phyloP scores from a whole-genome alignment of 2,888 invertebrate genomes.

The Caenorhabditis doughertyi region DNA sequence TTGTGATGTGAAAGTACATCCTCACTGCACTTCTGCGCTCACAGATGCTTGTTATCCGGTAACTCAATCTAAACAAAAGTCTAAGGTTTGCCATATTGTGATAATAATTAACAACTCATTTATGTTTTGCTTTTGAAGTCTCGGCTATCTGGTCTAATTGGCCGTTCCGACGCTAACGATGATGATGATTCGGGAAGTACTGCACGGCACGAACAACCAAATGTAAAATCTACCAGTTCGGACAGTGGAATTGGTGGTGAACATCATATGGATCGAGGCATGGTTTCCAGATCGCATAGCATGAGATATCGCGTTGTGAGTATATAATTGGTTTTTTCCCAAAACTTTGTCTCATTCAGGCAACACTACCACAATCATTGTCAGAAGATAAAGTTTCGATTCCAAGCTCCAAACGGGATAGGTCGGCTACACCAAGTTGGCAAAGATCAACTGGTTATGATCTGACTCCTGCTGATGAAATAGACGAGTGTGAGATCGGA shows the following conservation, averaged over 20 bases:
- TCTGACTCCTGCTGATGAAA: conserved; percentile 70
- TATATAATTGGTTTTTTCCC: not conserved
- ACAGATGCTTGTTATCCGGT: conserved; percentile 89
- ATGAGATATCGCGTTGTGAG: conserved; percentile 68
- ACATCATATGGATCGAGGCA: conserved; percentile 65
- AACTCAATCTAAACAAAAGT: conserved; percentile 70
- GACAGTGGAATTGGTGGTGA: conserved; percentile 81
- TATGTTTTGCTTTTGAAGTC: conserved; percentile 55
- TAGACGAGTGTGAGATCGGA: conserved; percentile 60
- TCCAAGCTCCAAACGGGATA: conserved; percentile 57
- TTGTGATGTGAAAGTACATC: conserved; percentile 92
- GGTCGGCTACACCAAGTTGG: conserved; percentile 70
- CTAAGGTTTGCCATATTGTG: conserved; percentile 50
- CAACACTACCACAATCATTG: conserved; percentile 62
- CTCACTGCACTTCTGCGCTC: conserved; percentile 89
- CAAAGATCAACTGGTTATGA: conserved; percentile 62
- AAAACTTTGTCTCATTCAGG: conserved; percentile 7
- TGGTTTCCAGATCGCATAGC: conserved; percentile 69
- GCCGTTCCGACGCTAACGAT: conserved; percentile 69
- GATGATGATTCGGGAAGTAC: conserved; percentile 56
- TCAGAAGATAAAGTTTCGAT: conserved; percentile 63
- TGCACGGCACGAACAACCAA: conserved; percentile 63
- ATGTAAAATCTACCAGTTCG: conserved; percentile 77
- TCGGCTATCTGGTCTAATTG: conserved; percentile 65
- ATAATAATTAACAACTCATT: conserved; percentile 17